These are phyloP conservation scores for Zosterops lateralis DNA, from an alignment of 2,113 vertebrate genomes.

Conservation along the genomic window DNA sequence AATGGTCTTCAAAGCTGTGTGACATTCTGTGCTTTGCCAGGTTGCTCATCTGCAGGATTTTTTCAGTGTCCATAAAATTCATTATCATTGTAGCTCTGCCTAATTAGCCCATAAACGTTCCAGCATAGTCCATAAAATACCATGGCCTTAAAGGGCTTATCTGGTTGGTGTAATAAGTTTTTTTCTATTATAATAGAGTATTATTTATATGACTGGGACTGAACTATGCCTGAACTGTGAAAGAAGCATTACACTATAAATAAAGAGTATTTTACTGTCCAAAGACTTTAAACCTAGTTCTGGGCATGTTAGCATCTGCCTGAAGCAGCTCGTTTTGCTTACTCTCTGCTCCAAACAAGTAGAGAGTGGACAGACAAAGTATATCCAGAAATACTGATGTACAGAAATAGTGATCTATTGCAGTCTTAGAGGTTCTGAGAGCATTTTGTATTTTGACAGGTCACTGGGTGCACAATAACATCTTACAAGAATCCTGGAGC, in stretches of 20 bases:
- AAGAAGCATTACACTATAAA: constrained; percentile 12
- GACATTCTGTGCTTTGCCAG: not conserved
- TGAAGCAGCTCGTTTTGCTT: not conserved
- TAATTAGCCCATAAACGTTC: constrained; percentile 49
- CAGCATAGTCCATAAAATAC: constrained; percentile 6
- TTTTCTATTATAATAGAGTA: not conserved
- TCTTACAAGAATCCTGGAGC: not conserved
- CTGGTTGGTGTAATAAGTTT: not conserved
- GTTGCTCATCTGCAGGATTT: constrained; percentile 26
- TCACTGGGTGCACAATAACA: not conserved
- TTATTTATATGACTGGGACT: constrained; percentile 45
- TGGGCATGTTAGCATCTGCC: not conserved
- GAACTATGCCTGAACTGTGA: constrained; percentile 59
- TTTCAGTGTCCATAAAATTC: constrained; percentile 21
- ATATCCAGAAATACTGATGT: not conserved
- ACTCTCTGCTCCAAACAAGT: not conserved
- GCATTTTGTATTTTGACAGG: not conserved
- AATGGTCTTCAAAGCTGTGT: not conserved
- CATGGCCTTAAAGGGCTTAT: constrained; percentile 14
- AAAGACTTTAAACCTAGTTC: not conserved
- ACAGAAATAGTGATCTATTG: not conserved
- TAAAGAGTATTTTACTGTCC: constrained; percentile 27
- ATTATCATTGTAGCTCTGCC: not conserved
- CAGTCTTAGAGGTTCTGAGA: not conserved
- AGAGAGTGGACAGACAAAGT: not conserved